These are phyloP conservation scores for Tokudaia muenninki DNA, from an alignment of 2,797 vertebrate genomes.

Conservation along the genomic window DNA sequence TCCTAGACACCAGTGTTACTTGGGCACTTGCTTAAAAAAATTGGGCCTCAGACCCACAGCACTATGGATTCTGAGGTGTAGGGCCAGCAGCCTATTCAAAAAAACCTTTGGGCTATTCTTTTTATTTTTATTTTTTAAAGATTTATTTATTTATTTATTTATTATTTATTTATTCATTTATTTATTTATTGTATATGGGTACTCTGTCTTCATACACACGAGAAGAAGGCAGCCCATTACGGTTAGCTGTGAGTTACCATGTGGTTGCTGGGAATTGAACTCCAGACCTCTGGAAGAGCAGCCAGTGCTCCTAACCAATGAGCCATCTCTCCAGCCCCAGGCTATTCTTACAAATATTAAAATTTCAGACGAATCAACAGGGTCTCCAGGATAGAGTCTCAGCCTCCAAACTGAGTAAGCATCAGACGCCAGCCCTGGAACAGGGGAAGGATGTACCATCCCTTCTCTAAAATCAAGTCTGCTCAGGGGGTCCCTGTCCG, in stretches of 20 bases:
- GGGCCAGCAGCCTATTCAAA: not conserved
- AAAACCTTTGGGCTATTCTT: not conserved
- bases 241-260: not conserved
- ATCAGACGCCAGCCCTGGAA: not conserved
- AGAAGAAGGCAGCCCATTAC: not conserved
- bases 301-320: not conserved
- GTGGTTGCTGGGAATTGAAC: not conserved
- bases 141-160: not conserved
- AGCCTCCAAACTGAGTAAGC: not conserved
- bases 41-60: not conserved
- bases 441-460: not conserved
- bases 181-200: not conserved
- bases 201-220: not conserved
- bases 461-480: slow-evolving; percentile 21
- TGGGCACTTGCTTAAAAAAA: not conserved
- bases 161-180: not conserved
- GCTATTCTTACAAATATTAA: not conserved
- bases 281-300: not conserved
- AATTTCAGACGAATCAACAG: slow-evolving; percentile 1
- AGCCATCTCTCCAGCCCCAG: not conserved
- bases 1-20: not conserved
- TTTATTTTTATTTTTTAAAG: too few relatives aligned
- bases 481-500: not conserved
- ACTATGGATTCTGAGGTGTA: not conserved
- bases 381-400: not conserved